Evolutionary conservation across 2,113 vertebrate species (phyloP).

Genomic region (Zootoca vivipara): DNA sequence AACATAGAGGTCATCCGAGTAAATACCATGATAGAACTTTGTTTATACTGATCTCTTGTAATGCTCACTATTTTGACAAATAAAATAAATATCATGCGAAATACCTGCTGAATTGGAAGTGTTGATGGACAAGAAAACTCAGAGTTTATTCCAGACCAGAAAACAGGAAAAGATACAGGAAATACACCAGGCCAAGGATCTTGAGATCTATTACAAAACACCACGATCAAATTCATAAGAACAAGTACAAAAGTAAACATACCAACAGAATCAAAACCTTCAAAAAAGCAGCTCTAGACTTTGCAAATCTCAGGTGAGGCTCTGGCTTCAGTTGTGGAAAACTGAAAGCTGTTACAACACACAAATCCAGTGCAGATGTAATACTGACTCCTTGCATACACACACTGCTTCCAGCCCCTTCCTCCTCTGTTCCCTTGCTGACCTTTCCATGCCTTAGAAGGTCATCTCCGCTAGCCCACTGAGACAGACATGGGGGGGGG

Average conservation of each 20-base stretch:
- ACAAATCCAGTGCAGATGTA: background rate
- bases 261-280: background rate
- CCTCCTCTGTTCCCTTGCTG: too few species aligned
- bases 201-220: conserved; percentile 73
- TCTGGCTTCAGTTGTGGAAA: background rate
- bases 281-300: too few species aligned
- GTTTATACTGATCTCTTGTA: background rate
- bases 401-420: background rate
- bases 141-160: conserved; percentile 94
- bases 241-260: background rate
- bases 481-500: too few species aligned
- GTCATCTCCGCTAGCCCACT: too few species aligned
- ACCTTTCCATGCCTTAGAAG: background rate
- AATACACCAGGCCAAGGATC: conserved; percentile 87
- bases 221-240: background rate
- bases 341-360: background rate
- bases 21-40: background rate
- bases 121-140: conserved; percentile 94
- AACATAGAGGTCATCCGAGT: conserved; percentile 1
- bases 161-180: conserved; percentile 95
- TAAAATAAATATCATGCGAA: background rate
- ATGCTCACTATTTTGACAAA: background rate
- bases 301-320: background rate
- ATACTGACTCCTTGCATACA: background rate
- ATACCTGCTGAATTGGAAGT: conserved; percentile 94